Evolutionary conservation across 2,113 vertebrate species (phyloP).

Genomic region (Columba livia): DNA sequence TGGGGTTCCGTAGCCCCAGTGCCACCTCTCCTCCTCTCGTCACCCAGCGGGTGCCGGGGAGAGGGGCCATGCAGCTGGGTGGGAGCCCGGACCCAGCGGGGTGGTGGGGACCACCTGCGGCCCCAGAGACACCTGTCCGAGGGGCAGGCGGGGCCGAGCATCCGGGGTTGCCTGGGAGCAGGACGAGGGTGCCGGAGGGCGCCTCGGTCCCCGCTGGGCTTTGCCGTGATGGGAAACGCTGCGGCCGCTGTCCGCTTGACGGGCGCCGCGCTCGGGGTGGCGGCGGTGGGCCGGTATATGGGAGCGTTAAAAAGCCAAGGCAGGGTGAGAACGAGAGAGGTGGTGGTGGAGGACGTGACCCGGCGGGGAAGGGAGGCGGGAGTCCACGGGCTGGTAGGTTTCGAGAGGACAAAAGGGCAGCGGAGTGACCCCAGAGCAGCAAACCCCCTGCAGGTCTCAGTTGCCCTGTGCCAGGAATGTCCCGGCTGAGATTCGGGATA

Average conservation of each 20-base stretch:
- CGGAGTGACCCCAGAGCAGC: neutral
- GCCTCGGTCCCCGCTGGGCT: neutral
- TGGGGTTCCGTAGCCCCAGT: neutral
- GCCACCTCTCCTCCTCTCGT: neutral
- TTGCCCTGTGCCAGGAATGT: neutral
- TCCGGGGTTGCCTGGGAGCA: neutral
- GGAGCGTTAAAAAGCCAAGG: neutral
- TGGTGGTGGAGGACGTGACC: neutral
- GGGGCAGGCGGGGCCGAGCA: rapidly evolving
- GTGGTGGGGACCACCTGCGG: neutral
- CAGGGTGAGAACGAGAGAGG: neutral
- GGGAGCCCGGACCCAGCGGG: neutral
- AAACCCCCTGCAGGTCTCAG: neutral
- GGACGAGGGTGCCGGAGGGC: neutral
- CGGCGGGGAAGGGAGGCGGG: neutral
- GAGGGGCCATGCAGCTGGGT: neutral
- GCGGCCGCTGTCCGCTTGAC: neutral
- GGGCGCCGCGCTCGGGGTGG: neutral
- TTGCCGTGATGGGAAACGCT: neutral
- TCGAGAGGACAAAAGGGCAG: neutral
- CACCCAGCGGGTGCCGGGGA: neutral
- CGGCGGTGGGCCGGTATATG: rapidly evolving
- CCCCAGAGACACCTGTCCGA: neutral
- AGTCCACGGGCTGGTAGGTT: neutral
- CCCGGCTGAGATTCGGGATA: neutral